These are phyloP conservation scores for Tachysurus fulvidraco DNA, from an alignment of 2,113 vertebrate genomes.

Conservation along the genomic window DNA sequence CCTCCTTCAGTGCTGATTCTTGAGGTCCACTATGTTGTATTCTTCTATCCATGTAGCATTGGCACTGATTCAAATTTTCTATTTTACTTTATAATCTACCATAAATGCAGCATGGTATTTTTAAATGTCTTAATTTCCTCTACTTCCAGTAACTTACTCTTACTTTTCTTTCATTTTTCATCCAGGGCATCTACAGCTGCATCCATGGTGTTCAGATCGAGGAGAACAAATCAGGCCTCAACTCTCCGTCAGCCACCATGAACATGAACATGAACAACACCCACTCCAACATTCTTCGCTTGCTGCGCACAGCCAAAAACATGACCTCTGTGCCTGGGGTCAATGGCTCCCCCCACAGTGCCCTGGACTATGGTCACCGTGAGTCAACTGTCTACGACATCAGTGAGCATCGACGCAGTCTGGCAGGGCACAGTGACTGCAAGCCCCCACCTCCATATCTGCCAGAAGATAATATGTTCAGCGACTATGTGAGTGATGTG, in stretches of 20 bases:
- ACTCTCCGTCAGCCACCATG: slow-evolving; percentile 95
- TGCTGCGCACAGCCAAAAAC: slow-evolving; percentile 97
- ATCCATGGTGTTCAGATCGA: slow-evolving; percentile 97
- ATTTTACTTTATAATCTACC: background rate
- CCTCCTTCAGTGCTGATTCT: slow-evolving; percentile 15
- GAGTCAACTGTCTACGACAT: slow-evolving; percentile 92
- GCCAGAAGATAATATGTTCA: slow-evolving; percentile 97
- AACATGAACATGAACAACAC: slow-evolving; percentile 99
- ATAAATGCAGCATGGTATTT: background rate
- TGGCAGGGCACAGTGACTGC: slow-evolving; percentile 79
- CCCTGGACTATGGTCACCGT: slow-evolving; percentile 86
- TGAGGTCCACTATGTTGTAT: background rate
- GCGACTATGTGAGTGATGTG: slow-evolving; percentile 96
- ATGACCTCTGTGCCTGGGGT: slow-evolving; percentile 97
- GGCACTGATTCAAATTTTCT: background rate
- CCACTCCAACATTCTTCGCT: slow-evolving; percentile 96
- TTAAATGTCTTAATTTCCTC: slow-evolving; percentile 33
- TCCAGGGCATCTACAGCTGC: slow-evolving; percentile 97
- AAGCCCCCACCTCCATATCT: slow-evolving; percentile 86
- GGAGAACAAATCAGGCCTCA: slow-evolving; percentile 91
- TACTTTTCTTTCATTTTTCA: slow-evolving; percentile 55
- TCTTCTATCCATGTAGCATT: background rate
- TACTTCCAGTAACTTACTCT: slow-evolving; percentile 49
- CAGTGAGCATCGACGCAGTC: slow-evolving; percentile 93
- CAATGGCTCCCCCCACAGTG: slow-evolving; percentile 94